Conservation (phyloP, 53 echinoderm and acorn worm genomes). For the Echinarachnius parma region DNA sequence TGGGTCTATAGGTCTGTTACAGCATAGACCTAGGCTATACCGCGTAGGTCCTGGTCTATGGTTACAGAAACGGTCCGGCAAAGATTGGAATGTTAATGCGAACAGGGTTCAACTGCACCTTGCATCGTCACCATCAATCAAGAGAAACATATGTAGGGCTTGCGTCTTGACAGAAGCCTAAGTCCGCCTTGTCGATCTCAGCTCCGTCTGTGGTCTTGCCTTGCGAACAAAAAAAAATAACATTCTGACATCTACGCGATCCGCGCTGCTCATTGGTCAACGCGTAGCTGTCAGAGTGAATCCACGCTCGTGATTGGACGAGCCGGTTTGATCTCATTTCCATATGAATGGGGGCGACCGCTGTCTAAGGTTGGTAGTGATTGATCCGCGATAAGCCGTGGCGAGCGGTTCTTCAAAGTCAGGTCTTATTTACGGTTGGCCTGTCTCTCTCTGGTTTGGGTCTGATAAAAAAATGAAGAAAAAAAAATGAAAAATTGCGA, state of each 20-base stretch:
- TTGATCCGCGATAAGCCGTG: constrained; percentile 27
- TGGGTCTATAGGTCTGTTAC: too few species aligned
- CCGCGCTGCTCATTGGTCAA: constrained; percentile 17
- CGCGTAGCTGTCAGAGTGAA: constrained; percentile 24
- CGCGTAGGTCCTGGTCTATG: too few species aligned
- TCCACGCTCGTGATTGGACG: constrained; percentile 3
- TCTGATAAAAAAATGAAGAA: too few species aligned
- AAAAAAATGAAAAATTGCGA: constrained; percentile 40
- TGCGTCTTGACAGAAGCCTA: constrained; percentile 42
- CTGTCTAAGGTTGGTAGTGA: constrained; percentile 32
- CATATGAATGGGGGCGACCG: constrained; percentile 18
- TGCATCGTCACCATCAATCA: constrained; percentile 41
- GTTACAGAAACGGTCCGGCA: too few species aligned
- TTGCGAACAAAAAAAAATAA: constrained; percentile 35
- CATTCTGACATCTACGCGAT: constrained; percentile 35
- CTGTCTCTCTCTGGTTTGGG: constrained; percentile 15
- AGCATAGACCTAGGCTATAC: too few species aligned
- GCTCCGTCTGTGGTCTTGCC: constrained; percentile 42
- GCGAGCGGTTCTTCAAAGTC: constrained; percentile 22
- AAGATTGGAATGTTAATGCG: too few species aligned
- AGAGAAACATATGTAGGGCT: constrained; percentile 10
- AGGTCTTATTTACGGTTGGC: constrained; percentile 27
- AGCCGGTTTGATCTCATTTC: constrained; percentile 22
- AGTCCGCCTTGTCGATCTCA: constrained; percentile 30
- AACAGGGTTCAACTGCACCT: too few species aligned